Evolutionary conservation across 2,797 vertebrate genomes (phyloP), one percentile per base, ranked within the genome.

Genomic region (Hipposideros larvatus): DNA sequence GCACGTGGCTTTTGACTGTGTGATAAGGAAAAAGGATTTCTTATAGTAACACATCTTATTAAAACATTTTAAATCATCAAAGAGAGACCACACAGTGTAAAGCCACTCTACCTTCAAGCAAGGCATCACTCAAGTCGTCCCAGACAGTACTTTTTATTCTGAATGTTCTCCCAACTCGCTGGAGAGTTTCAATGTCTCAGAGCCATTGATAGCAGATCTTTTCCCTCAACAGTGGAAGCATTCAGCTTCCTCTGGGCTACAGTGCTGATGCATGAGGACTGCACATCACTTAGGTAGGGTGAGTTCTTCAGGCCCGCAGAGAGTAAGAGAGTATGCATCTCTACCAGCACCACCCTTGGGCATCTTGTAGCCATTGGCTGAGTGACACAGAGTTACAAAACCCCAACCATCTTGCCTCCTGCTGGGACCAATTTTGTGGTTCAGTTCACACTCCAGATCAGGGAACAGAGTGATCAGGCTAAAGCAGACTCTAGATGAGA

Each of bases 11-110:
- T 87, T 91, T 61, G 53, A 37, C 21, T 79, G 0, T 55, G 31
- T 41, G 41, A 53, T 65, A 77, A 75, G 37, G 53, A 74, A 78
- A 83, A n/a, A 28, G 46, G n/a, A 34, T 82, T 96, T 94, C 46
- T 93, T 16, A 22, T 37, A 24, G 66, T 14, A 70, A 61, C 19
- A 37, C 15, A 78, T 86, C 70, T 59, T 16, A 63, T 43, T 84
- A 41, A 9, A 66, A 37, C 37, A 26, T 70, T 78, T 70, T 46
- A 26, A 11, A 18, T 53, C 21, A 34, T 78, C 78, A 57, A 28
- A 71, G 57, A 61, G 31, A 37, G 51, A 24, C 37, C 28, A 34
- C 7, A 0, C 22, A 9, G 21, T 7, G 14, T 15, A 65, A 89
- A 66, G 37, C n/a, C 15, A 48, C 73, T 80, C 37, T 11, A 63